Evolutionary conservation across 2,113 vertebrate species (phyloP).

Genomic region (Anguilla japonica): DNA sequence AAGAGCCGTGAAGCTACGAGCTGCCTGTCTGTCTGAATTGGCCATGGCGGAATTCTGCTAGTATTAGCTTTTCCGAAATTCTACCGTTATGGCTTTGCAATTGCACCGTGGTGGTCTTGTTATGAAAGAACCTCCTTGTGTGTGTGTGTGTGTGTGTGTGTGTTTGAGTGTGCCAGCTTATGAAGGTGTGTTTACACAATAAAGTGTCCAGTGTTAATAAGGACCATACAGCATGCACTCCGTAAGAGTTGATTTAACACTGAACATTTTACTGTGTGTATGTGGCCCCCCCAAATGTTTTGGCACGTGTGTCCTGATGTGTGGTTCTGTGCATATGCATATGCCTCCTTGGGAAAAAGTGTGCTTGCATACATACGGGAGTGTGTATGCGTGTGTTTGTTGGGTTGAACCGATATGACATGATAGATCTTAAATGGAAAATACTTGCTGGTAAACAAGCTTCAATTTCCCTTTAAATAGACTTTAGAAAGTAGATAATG

Average conservation of each 20-base stretch:
- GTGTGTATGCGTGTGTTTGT: background rate
- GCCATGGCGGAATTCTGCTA: background rate
- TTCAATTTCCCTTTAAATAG: background rate
- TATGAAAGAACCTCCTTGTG: background rate
- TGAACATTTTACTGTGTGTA: no score
- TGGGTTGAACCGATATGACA: background rate
- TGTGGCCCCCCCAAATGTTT: no score
- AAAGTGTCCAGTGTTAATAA: no score
- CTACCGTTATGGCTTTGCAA: background rate
- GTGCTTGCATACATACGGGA: background rate
- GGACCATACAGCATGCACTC: no score
- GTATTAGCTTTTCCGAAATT: background rate
- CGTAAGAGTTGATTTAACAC: no score
- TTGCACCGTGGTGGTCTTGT: background rate
- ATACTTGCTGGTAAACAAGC: background rate
- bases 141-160: constrained; percentile 1
- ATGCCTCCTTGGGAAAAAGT: background rate
- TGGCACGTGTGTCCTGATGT: background rate
- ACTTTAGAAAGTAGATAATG: background rate
- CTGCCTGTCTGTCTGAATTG: background rate
- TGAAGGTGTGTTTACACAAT: background rate
- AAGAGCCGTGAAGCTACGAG: background rate
- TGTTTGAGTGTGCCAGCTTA: background rate
- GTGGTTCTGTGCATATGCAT: background rate
- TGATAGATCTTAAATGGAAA: background rate